Percentiles rank a stretch among this genome's conserved stretches.
These are phyloP conservation scores for Altica lythri DNA, from an alignment of 2,888 invertebrate genomes.

Conservation along the genomic window DNA sequence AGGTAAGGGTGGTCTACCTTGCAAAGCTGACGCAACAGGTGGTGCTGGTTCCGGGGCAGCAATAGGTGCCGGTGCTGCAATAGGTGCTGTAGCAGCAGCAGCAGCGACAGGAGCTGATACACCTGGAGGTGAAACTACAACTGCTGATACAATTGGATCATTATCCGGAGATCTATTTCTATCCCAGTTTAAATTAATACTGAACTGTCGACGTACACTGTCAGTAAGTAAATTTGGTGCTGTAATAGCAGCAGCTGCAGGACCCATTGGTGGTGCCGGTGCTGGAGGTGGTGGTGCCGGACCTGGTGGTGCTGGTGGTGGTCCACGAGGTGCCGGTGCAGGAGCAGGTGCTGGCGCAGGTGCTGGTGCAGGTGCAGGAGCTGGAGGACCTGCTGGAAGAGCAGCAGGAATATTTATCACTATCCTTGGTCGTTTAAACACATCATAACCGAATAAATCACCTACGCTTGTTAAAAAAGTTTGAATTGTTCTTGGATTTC, in stretches of 20 bases:
- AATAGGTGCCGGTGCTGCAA: slow-evolving; percentile 28
- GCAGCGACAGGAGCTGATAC: slow-evolving; percentile 27
- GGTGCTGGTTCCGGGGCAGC: slow-evolving; percentile 33
- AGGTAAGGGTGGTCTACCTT: slow-evolving; percentile 30
- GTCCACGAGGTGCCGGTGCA: slow-evolving; percentile 39
- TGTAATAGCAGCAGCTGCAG: slow-evolving; percentile 35
- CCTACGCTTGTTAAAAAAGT: slow-evolving; percentile 52
- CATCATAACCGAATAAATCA: slow-evolving; percentile 56
- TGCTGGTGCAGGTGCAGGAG: slow-evolving; percentile 35
- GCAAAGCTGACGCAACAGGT: too few species aligned
- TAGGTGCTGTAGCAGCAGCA: slow-evolving; percentile 31
- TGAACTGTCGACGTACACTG: slow-evolving; percentile 53
- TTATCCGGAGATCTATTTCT: slow-evolving; percentile 45
- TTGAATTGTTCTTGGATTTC: slow-evolving; percentile 54
- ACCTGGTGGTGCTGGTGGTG: slow-evolving; percentile 35
- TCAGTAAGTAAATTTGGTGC: slow-evolving; percentile 49
- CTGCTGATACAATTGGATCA: slow-evolving; percentile 31
- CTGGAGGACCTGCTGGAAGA: slow-evolving; percentile 31
- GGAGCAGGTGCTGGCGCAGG: slow-evolving; percentile 34
- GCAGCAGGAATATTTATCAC: slow-evolving; percentile 31
- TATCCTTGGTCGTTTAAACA: slow-evolving; percentile 47
- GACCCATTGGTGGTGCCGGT: slow-evolving; percentile 33
- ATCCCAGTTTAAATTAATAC: slow-evolving; percentile 54
- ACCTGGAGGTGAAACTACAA: slow-evolving; percentile 33
- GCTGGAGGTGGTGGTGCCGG: slow-evolving; percentile 35